phyloP scores from a whole-genome alignment of 2,113 vertebrate genomes.

The Todiramphus chloris region DNA sequence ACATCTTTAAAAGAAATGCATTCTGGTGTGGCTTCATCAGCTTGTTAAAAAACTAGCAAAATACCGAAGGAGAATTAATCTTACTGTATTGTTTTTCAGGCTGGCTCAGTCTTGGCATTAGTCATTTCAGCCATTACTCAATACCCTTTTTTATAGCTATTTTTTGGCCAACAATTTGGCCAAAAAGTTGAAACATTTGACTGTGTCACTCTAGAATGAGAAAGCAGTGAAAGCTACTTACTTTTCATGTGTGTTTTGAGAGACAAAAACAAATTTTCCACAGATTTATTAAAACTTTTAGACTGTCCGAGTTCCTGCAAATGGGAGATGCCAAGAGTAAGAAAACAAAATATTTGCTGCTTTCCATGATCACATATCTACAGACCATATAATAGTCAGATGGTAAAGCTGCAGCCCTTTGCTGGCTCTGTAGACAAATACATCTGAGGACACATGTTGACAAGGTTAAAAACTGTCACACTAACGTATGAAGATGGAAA shows the following conservation, averaged over 20 bases:
- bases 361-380: background rate
- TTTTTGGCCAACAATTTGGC: background rate
- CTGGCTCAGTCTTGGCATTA: background rate
- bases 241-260: constrained; percentile 85
- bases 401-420: background rate
- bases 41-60: background rate
- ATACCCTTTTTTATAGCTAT: background rate
- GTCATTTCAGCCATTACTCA: background rate
- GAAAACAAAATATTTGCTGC: background rate
- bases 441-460: background rate
- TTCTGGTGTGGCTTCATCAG: background rate
- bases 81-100: background rate
- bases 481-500: background rate
- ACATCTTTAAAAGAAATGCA: background rate
- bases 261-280: constrained; percentile 88
- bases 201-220: background rate
- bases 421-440: background rate
- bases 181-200: background rate
- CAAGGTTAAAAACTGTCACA: background rate
- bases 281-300: constrained; percentile 84
- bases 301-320: constrained; percentile 76
- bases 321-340: background rate
- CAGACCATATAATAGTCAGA: background rate
- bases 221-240: constrained; percentile 72
- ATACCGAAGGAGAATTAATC: background rate